Percentiles rank a stretch among this genome's conserved stretches.
phyloP scores from a whole-genome alignment of 1,140 invertebrate species.

The Drosophila ohnishii region DNA sequence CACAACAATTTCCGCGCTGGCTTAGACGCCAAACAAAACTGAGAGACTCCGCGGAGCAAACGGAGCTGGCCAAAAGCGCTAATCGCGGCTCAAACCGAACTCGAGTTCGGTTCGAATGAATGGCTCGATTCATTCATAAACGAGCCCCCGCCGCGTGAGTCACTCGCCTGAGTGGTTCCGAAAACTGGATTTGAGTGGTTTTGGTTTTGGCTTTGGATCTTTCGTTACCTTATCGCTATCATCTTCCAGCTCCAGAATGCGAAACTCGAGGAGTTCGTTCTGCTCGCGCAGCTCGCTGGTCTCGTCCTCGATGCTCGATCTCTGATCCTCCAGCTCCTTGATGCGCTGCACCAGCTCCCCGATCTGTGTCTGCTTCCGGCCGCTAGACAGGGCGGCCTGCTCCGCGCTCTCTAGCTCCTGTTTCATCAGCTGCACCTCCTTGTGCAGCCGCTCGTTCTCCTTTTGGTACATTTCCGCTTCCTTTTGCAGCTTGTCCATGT shows the following conservation, averaged over 20 bases:
- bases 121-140: slow-evolving; percentile 75
- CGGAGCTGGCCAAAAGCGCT: slow-evolving; percentile 33
- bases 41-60: slow-evolving; percentile 26
- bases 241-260: slow-evolving; percentile 84
- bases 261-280: slow-evolving; percentile 84
- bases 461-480: slow-evolving; percentile 79
- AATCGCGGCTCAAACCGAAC: slow-evolving; percentile 23
- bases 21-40: slow-evolving; percentile 56
- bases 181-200: slow-evolving; percentile 59
- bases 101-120: slow-evolving; percentile 20
- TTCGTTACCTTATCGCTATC: slow-evolving; percentile 80
- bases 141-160: slow-evolving; percentile 25
- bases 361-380: slow-evolving; percentile 61
- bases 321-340: slow-evolving; percentile 79
- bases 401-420: slow-evolving; percentile 74
- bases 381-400: slow-evolving; percentile 54
- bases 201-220: neutral
- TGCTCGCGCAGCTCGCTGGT: slow-evolving; percentile 84
- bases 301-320: slow-evolving; percentile 80
- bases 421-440: slow-evolving; percentile 77
- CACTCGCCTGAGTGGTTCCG: slow-evolving; percentile 39
- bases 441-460: slow-evolving; percentile 70
- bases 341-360: slow-evolving; percentile 73
- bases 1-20: slow-evolving; percentile 72
- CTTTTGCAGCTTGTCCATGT: slow-evolving; percentile 79